phyloP scores from a whole-genome alignment of 23 tunicate genomes.

The Styela clava region DNA sequence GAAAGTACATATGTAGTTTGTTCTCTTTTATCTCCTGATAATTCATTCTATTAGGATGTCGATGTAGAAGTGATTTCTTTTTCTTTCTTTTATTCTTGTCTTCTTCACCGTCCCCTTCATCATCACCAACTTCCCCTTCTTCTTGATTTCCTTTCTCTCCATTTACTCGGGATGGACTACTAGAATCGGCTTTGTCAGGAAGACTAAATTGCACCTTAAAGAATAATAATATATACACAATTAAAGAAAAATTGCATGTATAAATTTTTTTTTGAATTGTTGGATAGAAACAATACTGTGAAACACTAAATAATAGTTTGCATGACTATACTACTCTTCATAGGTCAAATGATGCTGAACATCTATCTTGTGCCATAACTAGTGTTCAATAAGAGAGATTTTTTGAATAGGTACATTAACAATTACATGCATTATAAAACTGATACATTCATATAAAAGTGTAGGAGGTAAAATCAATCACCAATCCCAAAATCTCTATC shows the following conservation, averaged over 20 bases:
- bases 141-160: conserved; percentile 28
- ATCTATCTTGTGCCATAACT: no score
- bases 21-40: conserved; percentile 65
- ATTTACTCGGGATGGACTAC: background rate
- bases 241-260: background rate
- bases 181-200: conserved; percentile 38
- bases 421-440: no score
- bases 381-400: no score
- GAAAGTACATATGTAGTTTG: conserved; percentile 58
- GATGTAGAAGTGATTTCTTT: conserved; percentile 49
- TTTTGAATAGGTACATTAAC: no score
- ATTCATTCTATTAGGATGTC: conserved; percentile 71
- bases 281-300: no score
- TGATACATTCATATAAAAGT: no score
- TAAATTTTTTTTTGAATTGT: no score
- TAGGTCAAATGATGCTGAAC: no score
- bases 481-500: no score
- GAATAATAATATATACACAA: background rate
- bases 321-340: no score
- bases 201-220: conserved; percentile 75
- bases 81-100: conserved; percentile 47
- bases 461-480: no score
- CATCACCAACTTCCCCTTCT: conserved; percentile 26
- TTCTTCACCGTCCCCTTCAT: conserved; percentile 40
- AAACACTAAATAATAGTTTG: no score